Conservation (phyloP, 2,113 vertebrate genomes). For the Sialia sialis region DNA sequence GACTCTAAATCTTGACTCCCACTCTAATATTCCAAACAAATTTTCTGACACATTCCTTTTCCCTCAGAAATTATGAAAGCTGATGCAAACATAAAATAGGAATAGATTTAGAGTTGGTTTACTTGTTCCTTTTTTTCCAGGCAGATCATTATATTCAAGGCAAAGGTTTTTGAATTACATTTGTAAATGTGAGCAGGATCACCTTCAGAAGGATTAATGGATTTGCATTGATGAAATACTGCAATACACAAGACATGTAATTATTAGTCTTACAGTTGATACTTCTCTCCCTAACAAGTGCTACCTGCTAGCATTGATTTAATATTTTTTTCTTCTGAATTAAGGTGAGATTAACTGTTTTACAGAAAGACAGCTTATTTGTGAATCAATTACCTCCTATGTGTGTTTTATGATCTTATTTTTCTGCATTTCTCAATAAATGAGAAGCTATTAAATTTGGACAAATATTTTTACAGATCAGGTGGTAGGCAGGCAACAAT, state of each 20-base stretch:
- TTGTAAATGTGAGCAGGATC: background rate
- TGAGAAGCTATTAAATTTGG: slow-evolving; percentile 13
- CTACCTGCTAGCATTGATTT: background rate
- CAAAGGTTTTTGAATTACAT: background rate
- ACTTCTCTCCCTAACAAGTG: background rate
- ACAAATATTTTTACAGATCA: slow-evolving; percentile 24
- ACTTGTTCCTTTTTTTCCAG: background rate
- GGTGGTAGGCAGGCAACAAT: background rate
- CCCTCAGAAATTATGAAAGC: background rate
- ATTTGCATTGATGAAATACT: background rate
- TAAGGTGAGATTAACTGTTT: background rate
- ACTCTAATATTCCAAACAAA: background rate
- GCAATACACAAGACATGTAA: slow-evolving; percentile 12
- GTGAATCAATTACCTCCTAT: background rate
- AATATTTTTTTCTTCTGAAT: background rate
- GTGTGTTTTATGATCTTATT: background rate
- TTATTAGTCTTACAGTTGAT: background rate
- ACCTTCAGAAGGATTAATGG: slow-evolving; percentile 1
- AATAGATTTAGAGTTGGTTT: background rate
- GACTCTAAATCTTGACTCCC: background rate
- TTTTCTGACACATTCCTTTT: background rate
- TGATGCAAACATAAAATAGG: background rate
- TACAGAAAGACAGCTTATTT: background rate
- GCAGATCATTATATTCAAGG: background rate
- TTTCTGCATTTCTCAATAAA: slow-evolving; percentile 16